phyloP scores from a whole-genome alignment of 92 coral and sea anemone species.

The Zoanthus gigantus region DNA sequence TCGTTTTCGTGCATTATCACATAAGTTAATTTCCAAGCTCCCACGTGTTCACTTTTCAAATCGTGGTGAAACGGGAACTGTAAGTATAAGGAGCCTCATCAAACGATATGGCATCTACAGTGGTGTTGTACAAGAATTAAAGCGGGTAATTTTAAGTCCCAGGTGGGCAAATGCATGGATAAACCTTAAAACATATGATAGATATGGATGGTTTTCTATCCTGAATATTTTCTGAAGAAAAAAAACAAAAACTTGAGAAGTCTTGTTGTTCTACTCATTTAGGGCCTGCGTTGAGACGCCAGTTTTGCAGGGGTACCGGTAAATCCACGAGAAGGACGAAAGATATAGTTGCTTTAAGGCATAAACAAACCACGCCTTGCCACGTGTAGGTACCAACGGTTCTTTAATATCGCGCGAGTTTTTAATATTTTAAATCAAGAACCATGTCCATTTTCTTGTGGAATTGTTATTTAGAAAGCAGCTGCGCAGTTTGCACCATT shows the following conservation, averaged over 20 bases:
- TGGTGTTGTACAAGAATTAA: background rate
- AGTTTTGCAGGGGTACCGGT: background rate
- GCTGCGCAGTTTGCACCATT: background rate
- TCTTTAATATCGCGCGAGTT: background rate
- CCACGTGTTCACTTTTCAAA: conserved; percentile 46
- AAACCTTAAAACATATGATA: too few species aligned
- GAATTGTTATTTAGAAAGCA: background rate
- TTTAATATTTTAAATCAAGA: background rate
- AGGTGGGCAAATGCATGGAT: too few species aligned
- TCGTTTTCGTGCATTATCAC: background rate
- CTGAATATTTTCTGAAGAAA: background rate
- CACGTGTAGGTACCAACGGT: background rate
- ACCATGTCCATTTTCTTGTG: background rate
- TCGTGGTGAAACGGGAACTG: conserved; percentile 36
- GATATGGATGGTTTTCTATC: background rate
- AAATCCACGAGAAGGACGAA: background rate
- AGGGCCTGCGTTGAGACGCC: background rate
- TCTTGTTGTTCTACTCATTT: background rate
- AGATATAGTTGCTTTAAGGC: background rate
- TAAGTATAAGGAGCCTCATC: conserved; percentile 43
- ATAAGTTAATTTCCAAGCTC: conserved; percentile 37
- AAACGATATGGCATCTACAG: conserved; percentile 50
- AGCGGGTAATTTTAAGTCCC: too few species aligned
- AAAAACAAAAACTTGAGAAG: background rate
- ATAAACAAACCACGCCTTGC: background rate